Evolutionary conservation across 2,113 vertebrate species (phyloP).

Genomic region (Vidua macroura): DNA sequence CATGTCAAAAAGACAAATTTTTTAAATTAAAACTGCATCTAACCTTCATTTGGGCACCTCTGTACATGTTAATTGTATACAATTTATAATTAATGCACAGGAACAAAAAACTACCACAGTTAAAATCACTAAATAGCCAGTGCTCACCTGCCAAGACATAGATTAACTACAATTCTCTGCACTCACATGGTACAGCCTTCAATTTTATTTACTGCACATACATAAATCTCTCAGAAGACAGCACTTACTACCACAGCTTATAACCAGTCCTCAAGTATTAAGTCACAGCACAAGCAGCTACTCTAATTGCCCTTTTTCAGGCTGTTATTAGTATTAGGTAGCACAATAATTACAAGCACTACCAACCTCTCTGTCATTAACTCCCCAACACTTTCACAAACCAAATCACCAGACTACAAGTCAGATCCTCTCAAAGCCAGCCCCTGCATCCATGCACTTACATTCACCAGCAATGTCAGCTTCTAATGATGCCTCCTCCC

Average conservation of each 20-base stretch:
- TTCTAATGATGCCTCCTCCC: background rate
- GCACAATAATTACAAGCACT: background rate
- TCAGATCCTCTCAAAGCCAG: background rate
- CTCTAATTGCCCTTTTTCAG: background rate
- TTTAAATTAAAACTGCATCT: background rate
- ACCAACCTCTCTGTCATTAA: background rate
- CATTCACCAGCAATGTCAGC: background rate
- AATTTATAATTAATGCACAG: background rate
- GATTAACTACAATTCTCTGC: background rate
- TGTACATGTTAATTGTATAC: background rate
- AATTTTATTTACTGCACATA: background rate
- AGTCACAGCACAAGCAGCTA: background rate
- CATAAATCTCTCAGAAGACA: background rate
- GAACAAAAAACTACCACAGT: background rate
- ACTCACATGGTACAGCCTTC: background rate
- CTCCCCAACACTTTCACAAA: background rate
- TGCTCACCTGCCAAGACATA: background rate
- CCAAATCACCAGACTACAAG: background rate
- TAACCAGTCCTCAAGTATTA: background rate
- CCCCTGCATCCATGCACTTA: background rate
- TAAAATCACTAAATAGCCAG: background rate
- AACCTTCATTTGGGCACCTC: background rate
- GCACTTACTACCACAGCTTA: background rate
- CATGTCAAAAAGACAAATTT: background rate
- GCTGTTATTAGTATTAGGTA: background rate